Conservation (phyloP, 2,113 vertebrate genomes). For the Oryzias curvinotus region DNA sequence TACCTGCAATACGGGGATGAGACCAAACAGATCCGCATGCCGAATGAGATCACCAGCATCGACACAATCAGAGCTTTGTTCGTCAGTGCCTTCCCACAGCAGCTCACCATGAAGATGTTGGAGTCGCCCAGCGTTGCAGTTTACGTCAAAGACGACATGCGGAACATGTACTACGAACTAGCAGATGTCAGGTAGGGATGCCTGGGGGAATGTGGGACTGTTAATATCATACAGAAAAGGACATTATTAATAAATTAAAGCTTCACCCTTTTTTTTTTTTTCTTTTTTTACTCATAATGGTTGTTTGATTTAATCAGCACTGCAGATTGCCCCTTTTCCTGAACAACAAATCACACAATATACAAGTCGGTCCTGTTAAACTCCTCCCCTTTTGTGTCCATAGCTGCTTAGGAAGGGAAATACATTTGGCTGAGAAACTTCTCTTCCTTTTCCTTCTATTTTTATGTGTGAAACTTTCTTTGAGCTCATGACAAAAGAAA, state of each 20-base stretch:
- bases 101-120: constrained; percentile 95
- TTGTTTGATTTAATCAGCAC: neutral
- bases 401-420: constrained; percentile 32
- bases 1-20: constrained; percentile 97
- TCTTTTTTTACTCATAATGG: neutral
- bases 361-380: neutral
- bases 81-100: constrained; percentile 96
- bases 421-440: constrained; percentile 32
- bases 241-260: neutral
- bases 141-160: constrained; percentile 95
- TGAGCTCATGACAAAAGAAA: constrained; percentile 4
- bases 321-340: neutral
- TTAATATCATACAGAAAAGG: neutral
- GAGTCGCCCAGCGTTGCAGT: constrained; percentile 93
- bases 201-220: neutral
- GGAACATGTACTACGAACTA: constrained; percentile 95
- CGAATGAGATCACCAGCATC: constrained; percentile 93
- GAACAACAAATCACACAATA: neutral
- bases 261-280: neutral
- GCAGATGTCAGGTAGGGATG: constrained; percentile 86
- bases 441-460: constrained; percentile 29
- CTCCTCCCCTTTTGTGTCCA: constrained; percentile 21
- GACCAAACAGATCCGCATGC: constrained; percentile 95
- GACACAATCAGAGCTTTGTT: constrained; percentile 97
- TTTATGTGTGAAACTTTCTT: neutral